Evolutionary conservation across 2,113 vertebrate species (phyloP).

Genomic region (Rallus limicola): DNA sequence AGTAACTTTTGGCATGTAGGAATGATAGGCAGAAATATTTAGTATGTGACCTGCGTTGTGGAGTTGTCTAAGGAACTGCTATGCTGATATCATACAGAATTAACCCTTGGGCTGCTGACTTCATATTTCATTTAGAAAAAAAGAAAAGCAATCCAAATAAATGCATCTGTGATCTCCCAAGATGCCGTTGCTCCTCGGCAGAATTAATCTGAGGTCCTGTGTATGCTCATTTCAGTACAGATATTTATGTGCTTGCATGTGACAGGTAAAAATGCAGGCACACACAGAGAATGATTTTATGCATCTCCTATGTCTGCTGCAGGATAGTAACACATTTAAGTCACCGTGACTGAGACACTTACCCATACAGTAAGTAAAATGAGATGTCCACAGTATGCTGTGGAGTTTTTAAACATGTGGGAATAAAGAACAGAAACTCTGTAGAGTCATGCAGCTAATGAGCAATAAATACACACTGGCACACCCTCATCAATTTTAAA

Average conservation of each 20-base stretch:
- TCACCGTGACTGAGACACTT: conserved; percentile 32
- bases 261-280: conserved; percentile 15
- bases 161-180: background rate
- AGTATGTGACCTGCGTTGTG: fast-evolving
- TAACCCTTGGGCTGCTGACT: background rate
- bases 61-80: background rate
- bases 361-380: conserved; percentile 45
- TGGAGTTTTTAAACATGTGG: conserved; percentile 26
- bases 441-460: conserved; percentile 65
- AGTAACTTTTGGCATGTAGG: background rate
- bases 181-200: background rate
- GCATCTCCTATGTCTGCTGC: conserved; percentile 14
- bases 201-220: background rate
- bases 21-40: background rate
- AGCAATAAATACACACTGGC: conserved; percentile 73
- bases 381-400: conserved; percentile 40
- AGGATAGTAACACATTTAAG: conserved; percentile 36
- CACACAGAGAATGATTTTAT: background rate
- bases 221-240: background rate
- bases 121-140: background rate
- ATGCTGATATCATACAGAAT: background rate
- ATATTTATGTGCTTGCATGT: background rate
- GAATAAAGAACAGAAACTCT: conserved; percentile 35
- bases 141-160: background rate
- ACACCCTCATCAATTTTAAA: conserved; percentile 74